A percentile compares a stretch with the other conserved stretches of the same genome.
Evolutionary conservation across 2,888 invertebrate genomes (phyloP).

Genomic region (Drosophila villosipedis): DNA sequence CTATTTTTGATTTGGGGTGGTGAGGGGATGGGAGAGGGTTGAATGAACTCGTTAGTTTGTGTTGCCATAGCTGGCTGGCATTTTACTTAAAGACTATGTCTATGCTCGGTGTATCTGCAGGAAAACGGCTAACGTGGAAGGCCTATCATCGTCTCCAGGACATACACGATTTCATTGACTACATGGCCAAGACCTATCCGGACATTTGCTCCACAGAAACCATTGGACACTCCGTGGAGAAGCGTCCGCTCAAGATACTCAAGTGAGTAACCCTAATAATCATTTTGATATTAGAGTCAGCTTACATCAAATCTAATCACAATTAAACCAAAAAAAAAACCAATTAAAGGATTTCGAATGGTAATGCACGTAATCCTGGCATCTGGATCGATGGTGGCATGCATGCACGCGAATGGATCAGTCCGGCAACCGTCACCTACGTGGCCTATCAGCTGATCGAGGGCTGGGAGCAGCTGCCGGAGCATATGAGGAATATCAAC

Average conservation of each 20-base stretch:
- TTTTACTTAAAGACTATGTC: background rate
- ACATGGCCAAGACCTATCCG: constrained; percentile 90
- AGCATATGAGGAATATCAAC: constrained; percentile 91
- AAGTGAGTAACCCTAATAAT: constrained; percentile 74
- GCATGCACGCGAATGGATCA: constrained; percentile 96
- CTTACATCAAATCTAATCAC: background rate
- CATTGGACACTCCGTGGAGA: constrained; percentile 91
- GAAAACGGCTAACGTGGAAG: constrained; percentile 90
- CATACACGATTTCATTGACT: constrained; percentile 90
- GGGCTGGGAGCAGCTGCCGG: constrained; percentile 88
- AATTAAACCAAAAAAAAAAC: background rate
- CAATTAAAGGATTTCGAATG: constrained; percentile 88
- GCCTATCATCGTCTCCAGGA: constrained; percentile 90
- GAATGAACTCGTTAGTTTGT: constrained; percentile 49
- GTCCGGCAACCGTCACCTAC: constrained; percentile 91
- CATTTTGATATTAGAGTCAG: background rate
- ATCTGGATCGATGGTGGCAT: constrained; percentile 93
- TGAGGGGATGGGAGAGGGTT: constrained; percentile 28
- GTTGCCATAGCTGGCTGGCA: constrained; percentile 48
- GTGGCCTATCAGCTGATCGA: constrained; percentile 90
- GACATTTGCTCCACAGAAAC: constrained; percentile 89
- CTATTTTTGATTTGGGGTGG: background rate
- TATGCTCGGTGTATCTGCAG: constrained; percentile 55
- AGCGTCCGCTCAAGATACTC: constrained; percentile 89
- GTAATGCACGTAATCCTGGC: constrained; percentile 87